A percentile compares a stretch with the other conserved stretches of the same genome.
Evolutionary conservation across 2,888 invertebrate genomes (phyloP).

Genomic region (Ischnus inquisitorius): DNA sequence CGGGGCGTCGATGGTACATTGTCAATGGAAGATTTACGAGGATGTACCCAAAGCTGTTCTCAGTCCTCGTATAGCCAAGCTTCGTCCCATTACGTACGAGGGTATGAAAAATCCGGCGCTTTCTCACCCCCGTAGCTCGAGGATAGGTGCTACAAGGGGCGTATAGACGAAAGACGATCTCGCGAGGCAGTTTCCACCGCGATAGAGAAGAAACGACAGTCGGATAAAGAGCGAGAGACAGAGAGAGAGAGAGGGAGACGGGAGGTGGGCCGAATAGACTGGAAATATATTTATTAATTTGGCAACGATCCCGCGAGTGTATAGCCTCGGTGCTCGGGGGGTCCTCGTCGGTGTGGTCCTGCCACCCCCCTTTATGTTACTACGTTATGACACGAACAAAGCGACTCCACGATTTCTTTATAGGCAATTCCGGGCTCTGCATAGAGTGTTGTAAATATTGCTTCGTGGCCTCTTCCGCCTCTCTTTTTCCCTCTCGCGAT

Average conservation of each 20-base stretch:
- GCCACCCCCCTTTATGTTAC: slow-evolving; percentile 81
- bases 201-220: slow-evolving; percentile 43
- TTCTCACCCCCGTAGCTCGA: slow-evolving; percentile 14
- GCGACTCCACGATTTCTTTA: slow-evolving; percentile 84
- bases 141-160: slow-evolving; percentile 30
- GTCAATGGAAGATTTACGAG: slow-evolving; percentile 80
- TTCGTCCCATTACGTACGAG: slow-evolving; percentile 39
- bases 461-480: slow-evolving; percentile 44
- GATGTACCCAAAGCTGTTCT: slow-evolving; percentile 61
- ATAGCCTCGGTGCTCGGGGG: slow-evolving; percentile 75
- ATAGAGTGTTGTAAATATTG: slow-evolving; percentile 83
- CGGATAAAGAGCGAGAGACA: slow-evolving; percentile 37
- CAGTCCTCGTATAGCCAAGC: neutral
- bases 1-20: slow-evolving; percentile 63
- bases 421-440: slow-evolving; percentile 84
- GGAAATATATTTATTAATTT: slow-evolving; percentile 85
- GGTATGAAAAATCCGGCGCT: slow-evolving; percentile 53
- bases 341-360: slow-evolving; percentile 31
- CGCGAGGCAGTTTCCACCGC: slow-evolving; percentile 42
- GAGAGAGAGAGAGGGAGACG: slow-evolving; percentile 36
- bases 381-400: slow-evolving; percentile 85
- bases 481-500: slow-evolving; percentile 26
- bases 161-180: slow-evolving; percentile 23
- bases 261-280: slow-evolving; percentile 75
- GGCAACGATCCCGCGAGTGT: slow-evolving; percentile 82